These are phyloP conservation scores for Cylloceria caligata DNA, from an alignment of 2,888 invertebrate species.

Conservation along the genomic window DNA sequence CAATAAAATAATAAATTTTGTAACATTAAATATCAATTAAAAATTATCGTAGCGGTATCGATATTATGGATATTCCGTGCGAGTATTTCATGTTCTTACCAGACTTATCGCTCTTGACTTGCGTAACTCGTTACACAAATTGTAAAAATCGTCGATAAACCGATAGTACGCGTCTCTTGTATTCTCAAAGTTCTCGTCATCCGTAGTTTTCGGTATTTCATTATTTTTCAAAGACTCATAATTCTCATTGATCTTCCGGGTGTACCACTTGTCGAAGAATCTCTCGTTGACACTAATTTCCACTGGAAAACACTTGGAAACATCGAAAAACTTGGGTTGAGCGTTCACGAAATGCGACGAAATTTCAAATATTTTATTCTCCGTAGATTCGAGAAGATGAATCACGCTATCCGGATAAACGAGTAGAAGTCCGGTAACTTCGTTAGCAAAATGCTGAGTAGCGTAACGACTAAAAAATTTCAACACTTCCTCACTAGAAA, in stretches of 20 bases:
- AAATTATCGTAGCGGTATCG: no score
- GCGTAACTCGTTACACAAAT: conserved; percentile 63
- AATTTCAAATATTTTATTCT: conserved; percentile 64
- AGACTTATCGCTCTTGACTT: conserved; percentile 41
- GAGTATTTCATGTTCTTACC: conserved; percentile 48
- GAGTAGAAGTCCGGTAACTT: conserved; percentile 66
- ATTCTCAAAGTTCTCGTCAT: conserved; percentile 52
- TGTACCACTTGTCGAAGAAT: conserved; percentile 69
- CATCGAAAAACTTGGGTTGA: conserved; percentile 39
- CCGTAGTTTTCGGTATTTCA: neutral
- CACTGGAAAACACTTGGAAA: conserved; percentile 67
- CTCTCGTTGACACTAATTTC: conserved; percentile 60
- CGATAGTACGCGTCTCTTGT: conserved; percentile 48
- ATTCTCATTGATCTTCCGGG: conserved; percentile 42
- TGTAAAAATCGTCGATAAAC: conserved; percentile 56
- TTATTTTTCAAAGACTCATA: neutral
- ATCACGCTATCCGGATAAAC: conserved; percentile 64
- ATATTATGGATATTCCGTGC: no score
- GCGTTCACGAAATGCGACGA: conserved; percentile 56
- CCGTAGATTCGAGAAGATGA: conserved; percentile 68
- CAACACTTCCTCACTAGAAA: conserved; percentile 50
- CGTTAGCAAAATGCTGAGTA: conserved; percentile 58
- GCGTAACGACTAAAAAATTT: conserved; percentile 58
- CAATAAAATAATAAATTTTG: no score
- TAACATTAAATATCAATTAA: no score